Percentiles rank a stretch among this genome's conserved stretches.
These are phyloP conservation scores for Macrosiphum euphorbiae DNA, from an alignment of 2,888 invertebrate species.

Conservation along the genomic window DNA sequence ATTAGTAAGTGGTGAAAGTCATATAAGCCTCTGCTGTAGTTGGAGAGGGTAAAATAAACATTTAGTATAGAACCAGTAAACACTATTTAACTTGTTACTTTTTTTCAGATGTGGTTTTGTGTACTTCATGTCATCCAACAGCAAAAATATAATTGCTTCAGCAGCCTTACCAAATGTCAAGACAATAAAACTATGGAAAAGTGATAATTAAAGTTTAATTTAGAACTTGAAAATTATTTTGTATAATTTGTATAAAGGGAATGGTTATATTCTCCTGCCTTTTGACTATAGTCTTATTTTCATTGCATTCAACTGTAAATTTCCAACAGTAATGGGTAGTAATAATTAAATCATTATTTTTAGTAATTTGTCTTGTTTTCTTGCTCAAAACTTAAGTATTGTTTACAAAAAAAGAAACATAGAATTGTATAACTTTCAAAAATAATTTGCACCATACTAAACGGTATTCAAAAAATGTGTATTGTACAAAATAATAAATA, in stretches of 20 bases:
- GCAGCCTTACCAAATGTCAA: slow-evolving; percentile 99
- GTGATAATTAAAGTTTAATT: slow-evolving; percentile 76
- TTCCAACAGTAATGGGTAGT: not conserved
- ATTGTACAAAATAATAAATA: not conserved
- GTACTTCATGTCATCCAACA: slow-evolving; percentile 98
- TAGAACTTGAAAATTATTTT: slow-evolving; percentile 3
- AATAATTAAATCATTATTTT: not conserved
- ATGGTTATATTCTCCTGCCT: not conserved
- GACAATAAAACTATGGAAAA: slow-evolving; percentile 99
- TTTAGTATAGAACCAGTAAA: not conserved
- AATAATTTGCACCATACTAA: not conserved
- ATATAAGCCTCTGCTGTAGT: not conserved
- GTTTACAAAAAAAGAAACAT: not conserved
- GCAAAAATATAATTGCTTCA: slow-evolving; percentile 99
- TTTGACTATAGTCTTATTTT: not conserved
- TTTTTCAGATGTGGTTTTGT: slow-evolving; percentile 85
- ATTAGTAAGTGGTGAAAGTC: not conserved
- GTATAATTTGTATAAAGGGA: slow-evolving; percentile 39
- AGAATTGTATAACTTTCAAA: not conserved
- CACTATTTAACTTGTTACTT: not conserved
- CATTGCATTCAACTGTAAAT: not conserved
- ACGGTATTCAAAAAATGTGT: no score
- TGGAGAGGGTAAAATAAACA: not conserved
- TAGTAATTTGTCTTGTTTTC: not conserved
- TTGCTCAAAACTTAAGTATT: slow-evolving; percentile 29